Evolutionary conservation across 2,113 vertebrate species (phyloP).

Genomic region (Hippopotamus amphibius): DNA sequence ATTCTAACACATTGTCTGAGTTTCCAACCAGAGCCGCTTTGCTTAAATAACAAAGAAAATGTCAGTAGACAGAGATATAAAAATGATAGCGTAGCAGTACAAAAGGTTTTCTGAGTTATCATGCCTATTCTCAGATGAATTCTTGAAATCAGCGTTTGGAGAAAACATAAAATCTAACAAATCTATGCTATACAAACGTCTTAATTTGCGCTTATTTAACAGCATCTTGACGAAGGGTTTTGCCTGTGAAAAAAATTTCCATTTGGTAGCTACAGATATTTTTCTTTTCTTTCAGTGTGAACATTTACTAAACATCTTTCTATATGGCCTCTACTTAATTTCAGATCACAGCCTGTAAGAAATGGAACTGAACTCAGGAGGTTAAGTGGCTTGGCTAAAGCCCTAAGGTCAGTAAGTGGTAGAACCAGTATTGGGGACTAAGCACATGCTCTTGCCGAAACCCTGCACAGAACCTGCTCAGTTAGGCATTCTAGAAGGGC

Average conservation of each 20-base stretch:
- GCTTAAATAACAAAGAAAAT: neutral
- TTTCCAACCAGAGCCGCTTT: neutral
- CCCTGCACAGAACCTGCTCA: neutral
- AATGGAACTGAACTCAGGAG: neutral
- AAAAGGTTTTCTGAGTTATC: neutral
- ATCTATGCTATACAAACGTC: neutral
- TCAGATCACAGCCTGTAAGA: constrained; percentile 4
- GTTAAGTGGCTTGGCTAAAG: neutral
- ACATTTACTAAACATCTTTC: constrained; percentile 24
- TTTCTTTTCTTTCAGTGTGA: neutral
- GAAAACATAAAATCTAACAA: constrained; percentile 4
- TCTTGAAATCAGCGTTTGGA: neutral
- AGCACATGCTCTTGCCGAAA: neutral
- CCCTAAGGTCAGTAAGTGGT: neutral
- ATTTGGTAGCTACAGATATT: neutral
- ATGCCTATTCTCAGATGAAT: neutral
- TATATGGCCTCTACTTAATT: neutral
- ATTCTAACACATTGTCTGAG: neutral
- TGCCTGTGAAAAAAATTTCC: neutral
- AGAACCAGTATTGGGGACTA: neutral
- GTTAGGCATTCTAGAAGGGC: neutral
- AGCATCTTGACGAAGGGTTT: neutral
- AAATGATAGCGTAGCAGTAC: neutral
- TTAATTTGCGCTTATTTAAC: neutral
- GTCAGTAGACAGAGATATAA: neutral